Percentiles rank a stretch among this genome's conserved stretches.
Evolutionary conservation across 2,113 vertebrate species (phyloP).

Genomic region (Holacanthus passer): DNA sequence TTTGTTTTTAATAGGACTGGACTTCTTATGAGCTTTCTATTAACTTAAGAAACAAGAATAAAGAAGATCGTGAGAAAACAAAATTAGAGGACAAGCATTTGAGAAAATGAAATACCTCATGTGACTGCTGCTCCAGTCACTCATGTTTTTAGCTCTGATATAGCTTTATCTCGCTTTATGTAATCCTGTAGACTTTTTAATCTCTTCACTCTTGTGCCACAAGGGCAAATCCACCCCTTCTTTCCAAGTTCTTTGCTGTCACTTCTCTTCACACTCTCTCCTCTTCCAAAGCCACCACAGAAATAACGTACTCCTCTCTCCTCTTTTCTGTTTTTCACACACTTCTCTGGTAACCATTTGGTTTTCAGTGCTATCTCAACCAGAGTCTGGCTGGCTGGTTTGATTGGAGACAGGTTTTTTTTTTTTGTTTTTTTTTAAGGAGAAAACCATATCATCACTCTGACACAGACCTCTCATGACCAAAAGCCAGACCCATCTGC

Average conservation of each 20-base stretch:
- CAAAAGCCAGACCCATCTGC: slow-evolving; percentile 87
- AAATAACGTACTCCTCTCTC: slow-evolving; percentile 44
- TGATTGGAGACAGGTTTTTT: slow-evolving; percentile 48
- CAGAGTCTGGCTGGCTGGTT: slow-evolving; percentile 85
- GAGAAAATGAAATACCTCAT: neutral
- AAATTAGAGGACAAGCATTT: neutral
- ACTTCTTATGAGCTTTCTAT: slow-evolving; percentile 6
- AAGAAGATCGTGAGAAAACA: neutral
- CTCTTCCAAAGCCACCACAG: slow-evolving; percentile 52
- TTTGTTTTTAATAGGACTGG: slow-evolving; percentile 12
- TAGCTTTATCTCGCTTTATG: slow-evolving; percentile 21
- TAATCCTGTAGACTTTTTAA: slow-evolving; percentile 28
- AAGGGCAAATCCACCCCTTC: slow-evolving; percentile 17
- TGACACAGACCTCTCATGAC: slow-evolving; percentile 87
- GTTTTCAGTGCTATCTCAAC: slow-evolving; percentile 91
- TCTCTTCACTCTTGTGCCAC: slow-evolving; percentile 18
- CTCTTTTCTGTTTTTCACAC: slow-evolving; percentile 60
- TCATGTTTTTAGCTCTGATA: slow-evolving; percentile 26
- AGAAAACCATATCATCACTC: slow-evolving; percentile 89
- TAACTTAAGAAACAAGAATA: neutral
- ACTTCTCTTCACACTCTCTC: slow-evolving; percentile 55
- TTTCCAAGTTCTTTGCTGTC: slow-evolving; percentile 12
- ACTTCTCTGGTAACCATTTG: slow-evolving; percentile 86
- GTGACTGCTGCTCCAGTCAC: slow-evolving; percentile 5
- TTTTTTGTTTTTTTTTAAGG: too few relatives aligned